These are phyloP conservation scores for Amphilophus citrinellus DNA, from an alignment of 2,113 vertebrate genomes.

Conservation along the genomic window DNA sequence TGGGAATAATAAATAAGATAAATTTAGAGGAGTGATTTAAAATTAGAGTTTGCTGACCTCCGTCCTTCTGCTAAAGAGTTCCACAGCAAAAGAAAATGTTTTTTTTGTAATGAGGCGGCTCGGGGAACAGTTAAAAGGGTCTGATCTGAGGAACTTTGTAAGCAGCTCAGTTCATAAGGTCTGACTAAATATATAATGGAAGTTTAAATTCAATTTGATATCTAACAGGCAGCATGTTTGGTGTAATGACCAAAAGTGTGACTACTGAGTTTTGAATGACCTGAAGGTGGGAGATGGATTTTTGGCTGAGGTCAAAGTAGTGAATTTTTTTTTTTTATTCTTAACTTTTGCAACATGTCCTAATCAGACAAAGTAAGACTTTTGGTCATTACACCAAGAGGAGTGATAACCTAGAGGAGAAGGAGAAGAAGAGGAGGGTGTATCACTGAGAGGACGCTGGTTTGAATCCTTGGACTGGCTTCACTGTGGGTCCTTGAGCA, in stretches of 20 bases:
- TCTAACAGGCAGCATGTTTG: background rate
- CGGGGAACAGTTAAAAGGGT: background rate
- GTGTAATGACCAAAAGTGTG: background rate
- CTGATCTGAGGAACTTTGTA: background rate
- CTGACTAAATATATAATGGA: background rate
- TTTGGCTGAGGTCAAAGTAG: background rate
- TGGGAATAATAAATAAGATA: too few relatives aligned
- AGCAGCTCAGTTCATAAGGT: background rate
- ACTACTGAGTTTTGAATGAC: background rate
- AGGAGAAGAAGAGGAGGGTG: too few relatives aligned
- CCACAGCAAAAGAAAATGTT: fast-evolving
- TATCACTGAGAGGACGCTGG: too few relatives aligned
- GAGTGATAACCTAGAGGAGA: too few relatives aligned
- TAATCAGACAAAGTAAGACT: background rate
- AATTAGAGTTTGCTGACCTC: too few relatives aligned
- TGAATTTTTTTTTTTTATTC: background rate
- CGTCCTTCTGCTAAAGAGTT: background rate
- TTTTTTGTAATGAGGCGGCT: background rate
- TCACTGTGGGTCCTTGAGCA: too few relatives aligned
- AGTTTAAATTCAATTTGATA: background rate
- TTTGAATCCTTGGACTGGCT: too few relatives aligned
- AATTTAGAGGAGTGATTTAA: too few relatives aligned
- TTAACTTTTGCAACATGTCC: fast-evolving
- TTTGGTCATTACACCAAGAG: too few relatives aligned
- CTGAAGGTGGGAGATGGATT: background rate